Evolutionary conservation across 2,797 vertebrate species (phyloP), one percentile per base, ranked within the genome.

Genomic region (Pantherophis vulpinus): DNA sequence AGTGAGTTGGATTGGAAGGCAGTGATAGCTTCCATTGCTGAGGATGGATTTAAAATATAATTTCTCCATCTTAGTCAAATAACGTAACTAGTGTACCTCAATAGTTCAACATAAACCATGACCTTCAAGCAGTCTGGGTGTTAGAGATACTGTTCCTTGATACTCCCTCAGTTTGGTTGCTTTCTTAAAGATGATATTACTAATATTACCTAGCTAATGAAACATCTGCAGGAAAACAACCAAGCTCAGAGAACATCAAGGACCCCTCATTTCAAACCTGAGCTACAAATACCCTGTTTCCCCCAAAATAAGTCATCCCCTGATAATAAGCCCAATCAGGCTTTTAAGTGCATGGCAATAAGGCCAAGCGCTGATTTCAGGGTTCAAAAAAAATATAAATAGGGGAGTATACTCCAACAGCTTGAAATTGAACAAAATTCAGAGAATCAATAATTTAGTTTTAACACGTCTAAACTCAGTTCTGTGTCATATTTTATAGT

Each of bases 381-480:
- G 47, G 47, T 51, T 51, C 47, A 51, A 51, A 51, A 51, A 47
- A 51, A 51, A 51, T 51, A 51, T 51, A 51, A 93, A 88, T 37
- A 91, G 4, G 60, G 27, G 54, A 23, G 51, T 37, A 88, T n/a
- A 10, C 29, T 91, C 20, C 23, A 5, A 29, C 25, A 88, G 25
- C 7, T 11, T 32, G 16, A 20, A 58, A 16, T 59, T 32, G 66
- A 70, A 70, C 66, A 70, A 70, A 70, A 70, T 32, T 32, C n/a
- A 70, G 14, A 70, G n/a, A 32, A 32, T 70, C 66, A 90, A 79
- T 59, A 88, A 25, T 59, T 93, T 88, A 63, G 55, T 95, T 79
- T 87, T 59, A 92, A 93, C 95, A 91, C n/a, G 42, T 91, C 86
- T 93, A 94, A 94, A 47, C 47, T 94, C 61, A 58, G 37, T 89